Base-by-base conservation (phyloP, 2,888 invertebrate species). In the Clanis bilineata region DNA sequence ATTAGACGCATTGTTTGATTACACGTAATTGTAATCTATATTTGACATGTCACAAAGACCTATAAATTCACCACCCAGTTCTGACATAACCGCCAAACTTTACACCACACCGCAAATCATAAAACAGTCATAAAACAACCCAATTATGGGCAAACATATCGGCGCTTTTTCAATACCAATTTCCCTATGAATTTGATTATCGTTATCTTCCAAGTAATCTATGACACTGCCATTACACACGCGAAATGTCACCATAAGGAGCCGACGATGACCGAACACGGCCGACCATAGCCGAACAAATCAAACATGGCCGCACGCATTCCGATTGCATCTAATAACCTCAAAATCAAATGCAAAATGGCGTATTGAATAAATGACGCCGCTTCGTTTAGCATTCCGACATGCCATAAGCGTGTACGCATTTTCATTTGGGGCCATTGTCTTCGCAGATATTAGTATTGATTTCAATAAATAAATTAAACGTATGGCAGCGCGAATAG, bases 381-480 rank as follows among this genome's bases (percentile, higher is more conserved):
- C 86, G 88, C 80, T 85, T 83, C 90, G 83, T 85, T 91, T 88
- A 86, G 83, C 89, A 92, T 92, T 91, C 91, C 90, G 71, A 85
- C 90, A 84, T 84, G 88, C 92, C 90, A 86, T 91, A 91, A 85
- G 79, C 79, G 90, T 74, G 81, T 85, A 83, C 89, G 87, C 87
- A 90, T 88, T 90, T 90, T 90, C 90, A 92, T 89, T 90, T 90
- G 85, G 86, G 83, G 83, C 90, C 86, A 90, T 92, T 92, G 92
- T 92, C 81, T 88, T 85, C 80, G 81, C 81, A 87, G 91, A 90
- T 91, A 91, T 91, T 89, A 91, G 91, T 91, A 90, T 88, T 89
- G 90, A 92, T 92, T 92, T 91, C 86, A 91, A 91, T 92, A 91
- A 90, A 91, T 92, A 91, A 90, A 92, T 91, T 91, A 92, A 90